A percentile compares a stretch with the other conserved stretches of the same genome.
Conservation (phyloP, 2,888 invertebrate species). For the Hirtodrosophila alboralis region DNA sequence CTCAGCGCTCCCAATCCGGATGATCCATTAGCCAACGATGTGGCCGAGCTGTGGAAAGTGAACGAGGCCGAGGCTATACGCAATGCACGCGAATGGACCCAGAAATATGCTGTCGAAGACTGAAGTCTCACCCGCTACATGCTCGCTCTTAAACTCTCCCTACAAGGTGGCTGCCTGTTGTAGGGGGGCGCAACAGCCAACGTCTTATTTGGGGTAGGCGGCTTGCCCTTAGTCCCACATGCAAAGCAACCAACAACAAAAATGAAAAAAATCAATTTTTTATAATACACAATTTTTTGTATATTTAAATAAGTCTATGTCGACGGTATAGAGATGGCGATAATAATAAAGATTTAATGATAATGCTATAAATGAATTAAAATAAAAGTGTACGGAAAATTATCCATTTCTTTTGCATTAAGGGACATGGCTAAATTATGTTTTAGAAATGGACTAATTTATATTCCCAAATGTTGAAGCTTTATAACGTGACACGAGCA, state of each 20-base stretch:
- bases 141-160: conserved; percentile 18
- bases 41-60: conserved; percentile 98
- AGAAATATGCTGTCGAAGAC: conserved; percentile 88
- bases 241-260: conserved; percentile 19
- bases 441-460: too few species aligned
- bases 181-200: conserved; percentile 3
- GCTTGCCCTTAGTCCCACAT: conserved; percentile 20
- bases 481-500: conserved; percentile 1
- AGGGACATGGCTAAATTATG: too few species aligned
- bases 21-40: conserved; percentile 98
- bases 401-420: conserved; percentile 1
- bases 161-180: conserved; percentile 12
- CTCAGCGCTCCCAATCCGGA: conserved; percentile 99
- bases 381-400: conserved; percentile 15
- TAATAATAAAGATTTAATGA: conserved; percentile 39
- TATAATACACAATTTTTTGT: conserved; percentile 49
- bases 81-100: conserved; percentile 96
- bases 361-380: conserved; percentile 45
- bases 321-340: conserved; percentile 36
- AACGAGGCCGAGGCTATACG: conserved; percentile 98
- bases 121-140: conserved; percentile 25
- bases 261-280: conserved; percentile 27
- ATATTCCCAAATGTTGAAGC: neutral
- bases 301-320: conserved; percentile 50
- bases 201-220: conserved; percentile 14